A percentile compares a stretch with the other conserved stretches of the same genome.
These are phyloP conservation scores for Chrysotoxum bicinctum DNA, from an alignment of 2,888 invertebrate genomes.

Conservation along the genomic window DNA sequence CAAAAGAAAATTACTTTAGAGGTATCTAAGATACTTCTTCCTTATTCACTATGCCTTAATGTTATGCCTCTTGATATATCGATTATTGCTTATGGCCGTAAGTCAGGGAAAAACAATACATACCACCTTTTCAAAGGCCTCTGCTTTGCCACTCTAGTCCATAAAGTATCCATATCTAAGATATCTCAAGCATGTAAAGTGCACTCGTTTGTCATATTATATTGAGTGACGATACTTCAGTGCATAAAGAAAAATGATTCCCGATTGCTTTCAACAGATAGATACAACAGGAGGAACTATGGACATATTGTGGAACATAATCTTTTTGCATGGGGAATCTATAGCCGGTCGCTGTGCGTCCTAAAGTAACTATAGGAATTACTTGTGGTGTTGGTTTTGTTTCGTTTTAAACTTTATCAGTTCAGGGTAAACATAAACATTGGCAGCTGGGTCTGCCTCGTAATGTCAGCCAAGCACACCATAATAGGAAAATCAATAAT, in stretches of 20 bases:
- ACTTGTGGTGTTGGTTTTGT: conserved; percentile 9
- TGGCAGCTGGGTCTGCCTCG: conserved; percentile 29
- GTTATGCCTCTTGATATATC: background rate
- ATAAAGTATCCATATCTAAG: conserved; percentile 62
- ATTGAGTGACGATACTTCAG: conserved; percentile 60
- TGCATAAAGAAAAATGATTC: conserved; percentile 39
- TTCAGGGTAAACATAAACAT: conserved; percentile 50
- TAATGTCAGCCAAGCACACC: background rate
- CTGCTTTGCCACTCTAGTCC: conserved; percentile 1
- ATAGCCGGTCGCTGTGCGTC: background rate
- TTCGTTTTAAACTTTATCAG: conserved; percentile 7
- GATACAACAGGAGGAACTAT: background rate
- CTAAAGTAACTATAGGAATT: conserved; percentile 32
- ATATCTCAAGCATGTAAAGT: conserved; percentile 64
- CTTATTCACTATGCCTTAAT: background rate
- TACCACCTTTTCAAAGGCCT: conserved; percentile 1
- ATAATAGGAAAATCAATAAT: conserved; percentile 62
- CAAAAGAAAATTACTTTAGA: background rate
- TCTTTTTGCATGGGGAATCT: conserved; percentile 10
- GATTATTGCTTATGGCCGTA: conserved; percentile 10
- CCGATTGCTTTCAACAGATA: conserved; percentile 36
- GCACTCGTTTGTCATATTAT: conserved; percentile 60
- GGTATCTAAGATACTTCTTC: background rate
- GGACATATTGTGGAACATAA: background rate
- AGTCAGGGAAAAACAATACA: conserved; percentile 14